These are phyloP conservation scores for Cephus pulcher DNA, from an alignment of 2,888 invertebrate species.

Conservation along the genomic window DNA sequence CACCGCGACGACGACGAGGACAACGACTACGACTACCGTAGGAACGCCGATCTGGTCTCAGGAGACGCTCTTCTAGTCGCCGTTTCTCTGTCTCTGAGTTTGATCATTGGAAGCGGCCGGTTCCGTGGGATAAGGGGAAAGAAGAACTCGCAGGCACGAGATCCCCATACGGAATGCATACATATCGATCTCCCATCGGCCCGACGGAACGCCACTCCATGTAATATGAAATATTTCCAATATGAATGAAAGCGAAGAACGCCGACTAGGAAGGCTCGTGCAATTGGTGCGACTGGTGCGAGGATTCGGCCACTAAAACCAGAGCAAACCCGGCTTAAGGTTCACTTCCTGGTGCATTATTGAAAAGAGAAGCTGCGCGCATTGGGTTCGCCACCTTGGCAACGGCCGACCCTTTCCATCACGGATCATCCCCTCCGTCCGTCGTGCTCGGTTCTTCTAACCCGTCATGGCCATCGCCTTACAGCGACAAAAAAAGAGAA, in stretches of 20 bases:
- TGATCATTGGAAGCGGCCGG: not conserved
- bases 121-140: not conserved
- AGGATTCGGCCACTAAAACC: conserved; percentile 23
- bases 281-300: conserved; percentile 22
- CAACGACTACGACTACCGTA: not conserved
- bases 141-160: not conserved
- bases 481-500: not conserved
- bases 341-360: not conserved
- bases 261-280: conserved; percentile 19
- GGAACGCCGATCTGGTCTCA: conserved; percentile 72
- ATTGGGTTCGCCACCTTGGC: not conserved
- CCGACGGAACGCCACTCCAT: not conserved
- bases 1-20: not conserved
- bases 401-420: not conserved
- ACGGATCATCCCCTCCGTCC: not conserved
- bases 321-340: conserved; percentile 45
- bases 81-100: not conserved
- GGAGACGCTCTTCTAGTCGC: conserved; percentile 81
- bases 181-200: not conserved
- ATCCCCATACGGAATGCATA: not conserved
- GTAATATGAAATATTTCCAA: conserved; percentile 33
- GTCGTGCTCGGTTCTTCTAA: not conserved
- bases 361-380: not conserved
- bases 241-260: conserved; percentile 26
- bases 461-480: not conserved